phyloP scores from a whole-genome alignment of 2,113 vertebrate species.

The Bubalus kerabau region DNA sequence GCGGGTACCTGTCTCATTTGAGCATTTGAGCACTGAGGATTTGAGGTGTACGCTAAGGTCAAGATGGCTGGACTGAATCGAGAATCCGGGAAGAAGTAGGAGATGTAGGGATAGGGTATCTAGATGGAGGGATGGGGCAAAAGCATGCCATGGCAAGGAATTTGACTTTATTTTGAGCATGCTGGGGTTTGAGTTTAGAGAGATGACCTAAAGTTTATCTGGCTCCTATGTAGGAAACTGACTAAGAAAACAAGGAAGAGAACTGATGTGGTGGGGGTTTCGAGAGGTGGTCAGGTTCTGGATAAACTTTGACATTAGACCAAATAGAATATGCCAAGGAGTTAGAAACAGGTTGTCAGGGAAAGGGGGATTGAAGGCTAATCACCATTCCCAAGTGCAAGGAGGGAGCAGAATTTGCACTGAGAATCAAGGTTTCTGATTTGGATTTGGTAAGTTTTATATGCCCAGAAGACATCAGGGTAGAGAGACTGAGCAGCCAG shows the following conservation, averaged over 20 bases:
- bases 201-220: neutral
- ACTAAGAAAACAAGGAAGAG: neutral
- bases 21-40: neutral
- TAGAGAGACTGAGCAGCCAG: neutral
- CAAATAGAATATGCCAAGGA: neutral
- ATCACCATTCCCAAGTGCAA: neutral
- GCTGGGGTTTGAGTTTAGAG: neutral
- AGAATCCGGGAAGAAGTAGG: neutral
- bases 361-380: neutral
- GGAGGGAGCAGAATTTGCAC: neutral
- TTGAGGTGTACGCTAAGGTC: neutral
- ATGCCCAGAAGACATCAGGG: neutral
- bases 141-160: neutral
- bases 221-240: neutral
- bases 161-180: neutral
- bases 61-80: neutral
- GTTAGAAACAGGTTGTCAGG: neutral
- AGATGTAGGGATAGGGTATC: neutral
- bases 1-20: neutral
- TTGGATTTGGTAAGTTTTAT: neutral
- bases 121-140: neutral
- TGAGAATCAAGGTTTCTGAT: neutral
- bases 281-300: neutral
- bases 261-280: neutral
- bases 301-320: neutral